Conservation (phyloP, 2,113 vertebrate species). For the Ovis canadensis region DNA sequence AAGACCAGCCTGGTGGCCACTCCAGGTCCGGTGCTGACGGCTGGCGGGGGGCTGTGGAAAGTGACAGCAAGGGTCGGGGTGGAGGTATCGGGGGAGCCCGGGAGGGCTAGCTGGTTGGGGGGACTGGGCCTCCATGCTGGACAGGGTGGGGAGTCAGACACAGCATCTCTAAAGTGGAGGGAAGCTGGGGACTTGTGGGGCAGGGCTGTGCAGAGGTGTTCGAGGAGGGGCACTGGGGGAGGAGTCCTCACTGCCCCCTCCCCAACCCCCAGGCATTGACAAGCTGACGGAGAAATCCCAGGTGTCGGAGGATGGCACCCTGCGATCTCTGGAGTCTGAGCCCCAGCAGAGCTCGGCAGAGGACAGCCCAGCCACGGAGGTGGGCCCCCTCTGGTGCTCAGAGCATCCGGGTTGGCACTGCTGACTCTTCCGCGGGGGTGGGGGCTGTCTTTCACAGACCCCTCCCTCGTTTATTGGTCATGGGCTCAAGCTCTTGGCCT, state of each 20-base stretch:
- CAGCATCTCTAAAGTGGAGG: neutral
- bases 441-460: neutral
- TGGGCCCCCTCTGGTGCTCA: constrained; percentile 68
- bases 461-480: neutral
- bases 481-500: neutral
- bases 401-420: neutral
- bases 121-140: neutral
- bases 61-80: rapidly evolving
- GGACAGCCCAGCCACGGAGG: constrained; percentile 67
- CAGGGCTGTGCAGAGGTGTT: neutral
- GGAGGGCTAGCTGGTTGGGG: no score
- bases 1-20: constrained; percentile 95
- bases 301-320: constrained; percentile 96
- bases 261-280: constrained; percentile 86
- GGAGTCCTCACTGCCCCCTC: neutral
- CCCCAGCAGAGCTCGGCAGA: constrained; percentile 73
- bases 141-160: neutral
- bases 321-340: constrained; percentile 88
- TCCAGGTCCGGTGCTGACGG: constrained; percentile 83
- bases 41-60: neutral
- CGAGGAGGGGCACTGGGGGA: no score
- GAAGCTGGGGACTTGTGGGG: neutral
- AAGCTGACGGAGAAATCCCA: constrained; percentile 98
- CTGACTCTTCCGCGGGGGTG: rapidly evolving
- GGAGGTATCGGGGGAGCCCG: neutral